phyloP scores from a whole-genome alignment of 2,113 vertebrate species.

The Coregonus clupeaformis region DNA sequence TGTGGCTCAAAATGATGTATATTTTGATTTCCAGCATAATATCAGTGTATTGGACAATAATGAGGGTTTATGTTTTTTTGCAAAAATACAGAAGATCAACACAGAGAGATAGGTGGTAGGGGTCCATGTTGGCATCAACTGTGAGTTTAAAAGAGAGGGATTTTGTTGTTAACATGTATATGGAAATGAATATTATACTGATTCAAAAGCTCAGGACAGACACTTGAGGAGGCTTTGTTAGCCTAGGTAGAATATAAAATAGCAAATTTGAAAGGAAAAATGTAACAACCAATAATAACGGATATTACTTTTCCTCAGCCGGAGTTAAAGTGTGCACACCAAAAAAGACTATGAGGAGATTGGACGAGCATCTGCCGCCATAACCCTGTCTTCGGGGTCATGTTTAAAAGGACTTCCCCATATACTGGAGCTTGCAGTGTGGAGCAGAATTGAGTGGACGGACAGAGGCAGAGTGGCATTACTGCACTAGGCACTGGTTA shows the following conservation, averaged over 20 bases:
- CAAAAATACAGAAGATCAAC: no score
- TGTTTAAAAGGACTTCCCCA: conserved; percentile 82
- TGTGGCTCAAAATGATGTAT: no score
- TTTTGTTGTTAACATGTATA: background rate
- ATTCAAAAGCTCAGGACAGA: background rate
- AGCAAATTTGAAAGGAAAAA: no score
- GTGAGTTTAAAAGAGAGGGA: conserved; percentile 58
- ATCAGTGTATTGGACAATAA: background rate
- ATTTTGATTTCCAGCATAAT: no score
- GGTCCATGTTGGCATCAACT: conserved; percentile 93
- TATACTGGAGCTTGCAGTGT: background rate
- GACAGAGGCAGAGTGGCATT: conserved; percentile 1
- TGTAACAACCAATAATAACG: no score
- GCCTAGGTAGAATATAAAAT: no score
- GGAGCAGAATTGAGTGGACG: background rate
- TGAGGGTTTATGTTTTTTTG: conserved; percentile 11
- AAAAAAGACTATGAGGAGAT: conserved; percentile 99
- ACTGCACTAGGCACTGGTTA: conserved; percentile 30
- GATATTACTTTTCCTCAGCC: conserved; percentile 73
- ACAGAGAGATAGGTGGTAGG: no score
- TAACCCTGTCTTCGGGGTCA: conserved; percentile 99
- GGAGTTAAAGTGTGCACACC: conserved; percentile 99
- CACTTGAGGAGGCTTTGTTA: background rate
- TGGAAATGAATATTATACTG: background rate
- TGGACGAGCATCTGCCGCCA: conserved; percentile 99